A percentile compares a stretch with the other conserved stretches of the same genome.
Evolutionary conservation across 2,888 invertebrate species (phyloP).

Genomic region (Clepsis dumicolana): DNA sequence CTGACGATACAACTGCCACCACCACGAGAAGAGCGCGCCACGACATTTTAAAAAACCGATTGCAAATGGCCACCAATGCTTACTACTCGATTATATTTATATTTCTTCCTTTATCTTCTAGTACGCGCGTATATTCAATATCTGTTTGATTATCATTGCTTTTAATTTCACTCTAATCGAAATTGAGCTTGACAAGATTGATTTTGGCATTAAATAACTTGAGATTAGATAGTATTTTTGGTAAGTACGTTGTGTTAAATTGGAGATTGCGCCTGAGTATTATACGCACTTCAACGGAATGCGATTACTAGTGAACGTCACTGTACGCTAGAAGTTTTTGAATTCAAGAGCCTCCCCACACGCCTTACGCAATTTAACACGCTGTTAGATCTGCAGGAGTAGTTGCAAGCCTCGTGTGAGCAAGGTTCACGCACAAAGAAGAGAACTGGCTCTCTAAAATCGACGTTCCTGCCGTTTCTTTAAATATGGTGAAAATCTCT

Average conservation of each 20-base stretch:
- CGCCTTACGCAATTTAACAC: too few relatives aligned
- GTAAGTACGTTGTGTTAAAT: background rate
- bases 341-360: too few relatives aligned
- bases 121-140: background rate
- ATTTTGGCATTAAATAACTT: background rate
- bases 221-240: background rate
- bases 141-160: slow-evolving; percentile 1
- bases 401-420: background rate
- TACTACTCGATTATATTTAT: slow-evolving; percentile 23
- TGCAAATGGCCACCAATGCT: background rate
- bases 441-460: too few relatives aligned
- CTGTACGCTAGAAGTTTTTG: too few relatives aligned
- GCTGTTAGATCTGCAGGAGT: background rate
- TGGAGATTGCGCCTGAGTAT: background rate
- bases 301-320: too few relatives aligned
- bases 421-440: too few relatives aligned
- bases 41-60: slow-evolving; percentile 6
- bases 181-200: background rate
- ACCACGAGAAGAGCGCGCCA: slow-evolving; percentile 9
- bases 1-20: slow-evolving; percentile 5
- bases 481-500: too few relatives aligned
- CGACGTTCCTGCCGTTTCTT: too few relatives aligned
- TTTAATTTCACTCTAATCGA: background rate
- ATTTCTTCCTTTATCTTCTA: slow-evolving; percentile 13
- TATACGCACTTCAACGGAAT: background rate